phyloP scores from a whole-genome alignment of 2,113 vertebrate species.

The Sus scrofa region T2T-Sscrofa CM000829.6:46036001-46036500 shows the following conservation, averaged over 20 bases:
- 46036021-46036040: conserved; percentile 45
- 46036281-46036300: background rate
- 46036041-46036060: background rate
- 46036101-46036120: conserved; percentile 33
- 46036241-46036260: background rate
- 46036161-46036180: background rate
- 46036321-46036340: background rate
- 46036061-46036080: background rate
- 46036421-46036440: background rate
- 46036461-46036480: background rate
- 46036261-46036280: background rate
- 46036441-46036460: background rate
- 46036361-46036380: background rate
- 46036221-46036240: background rate
- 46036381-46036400: background rate
- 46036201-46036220: background rate
- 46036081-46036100: conserved; percentile 41
- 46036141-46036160: background rate
- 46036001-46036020: conserved; percentile 54
- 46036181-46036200: background rate
- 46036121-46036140: background rate
- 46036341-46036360: background rate
- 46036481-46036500: background rate
- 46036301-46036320: conserved; percentile 11
- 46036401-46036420: background rate